Conservation (phyloP, 2,113 vertebrate genomes). For the Chroicocephalus ridibundus region DNA sequence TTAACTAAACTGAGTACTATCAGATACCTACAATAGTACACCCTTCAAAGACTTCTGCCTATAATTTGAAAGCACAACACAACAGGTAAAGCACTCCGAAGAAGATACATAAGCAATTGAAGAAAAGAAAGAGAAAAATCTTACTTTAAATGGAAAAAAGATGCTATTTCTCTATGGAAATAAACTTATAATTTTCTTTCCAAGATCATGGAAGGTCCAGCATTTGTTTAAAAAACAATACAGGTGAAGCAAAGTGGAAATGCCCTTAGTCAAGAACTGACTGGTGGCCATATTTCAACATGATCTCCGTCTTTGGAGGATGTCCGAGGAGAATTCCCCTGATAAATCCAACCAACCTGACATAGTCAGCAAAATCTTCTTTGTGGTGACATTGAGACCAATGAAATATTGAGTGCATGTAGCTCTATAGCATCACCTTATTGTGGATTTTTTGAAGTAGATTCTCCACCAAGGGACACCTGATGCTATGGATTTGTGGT, state of each 20-base stretch:
- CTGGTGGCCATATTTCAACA: neutral
- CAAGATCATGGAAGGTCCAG: neutral
- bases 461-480: neutral
- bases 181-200: neutral
- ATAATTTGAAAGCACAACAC: neutral
- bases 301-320: neutral
- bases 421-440: neutral
- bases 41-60: neutral
- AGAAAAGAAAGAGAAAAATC: neutral
- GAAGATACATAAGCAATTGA: neutral
- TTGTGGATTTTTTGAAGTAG: neutral
- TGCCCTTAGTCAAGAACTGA: neutral
- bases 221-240: neutral
- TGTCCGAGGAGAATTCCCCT: neutral
- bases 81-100: neutral
- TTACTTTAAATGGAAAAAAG: neutral
- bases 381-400: neutral
- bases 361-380: neutral
- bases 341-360: neutral
- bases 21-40: neutral
- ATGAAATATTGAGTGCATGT: neutral
- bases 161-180: neutral
- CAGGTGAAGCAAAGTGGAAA: neutral
- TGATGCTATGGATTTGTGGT: neutral
- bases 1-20: neutral